A percentile compares a stretch with the other conserved stretches of the same genome.
These are phyloP conservation scores for Acrocephalus scirpaceus DNA, from an alignment of 2,797 vertebrate species.

Conservation along the genomic window DNA sequence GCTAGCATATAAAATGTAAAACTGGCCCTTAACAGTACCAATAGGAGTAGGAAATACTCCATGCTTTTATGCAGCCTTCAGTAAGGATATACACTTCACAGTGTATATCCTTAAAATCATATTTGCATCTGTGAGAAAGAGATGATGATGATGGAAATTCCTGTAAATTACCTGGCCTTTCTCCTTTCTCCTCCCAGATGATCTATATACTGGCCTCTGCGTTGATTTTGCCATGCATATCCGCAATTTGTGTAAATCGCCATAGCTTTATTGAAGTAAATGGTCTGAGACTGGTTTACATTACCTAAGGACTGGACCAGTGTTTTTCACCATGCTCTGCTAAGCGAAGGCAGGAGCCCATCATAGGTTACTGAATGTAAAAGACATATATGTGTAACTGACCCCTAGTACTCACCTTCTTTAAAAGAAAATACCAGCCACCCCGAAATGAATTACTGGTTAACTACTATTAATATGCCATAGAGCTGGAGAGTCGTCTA, in stretches of 20 bases:
- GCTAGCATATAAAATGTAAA: background rate
- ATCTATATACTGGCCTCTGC: background rate
- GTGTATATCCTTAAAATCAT: background rate
- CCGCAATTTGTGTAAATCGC: background rate
- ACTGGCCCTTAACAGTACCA: background rate
- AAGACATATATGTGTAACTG: constrained; percentile 18
- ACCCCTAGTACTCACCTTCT: constrained; percentile 30
- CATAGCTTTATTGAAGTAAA: constrained; percentile 38
- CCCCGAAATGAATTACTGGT: constrained; percentile 75
- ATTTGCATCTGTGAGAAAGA: background rate
- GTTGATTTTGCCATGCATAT: constrained; percentile 23
- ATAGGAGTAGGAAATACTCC: background rate
- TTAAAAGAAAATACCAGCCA: constrained; percentile 31
- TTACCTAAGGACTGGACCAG: background rate
- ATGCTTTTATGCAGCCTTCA: background rate
- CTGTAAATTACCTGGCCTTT: background rate
- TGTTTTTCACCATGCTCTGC: constrained; percentile 9
- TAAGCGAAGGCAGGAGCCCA: background rate
- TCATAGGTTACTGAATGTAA: background rate
- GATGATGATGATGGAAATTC: background rate
- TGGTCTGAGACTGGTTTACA: constrained; percentile 46
- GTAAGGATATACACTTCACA: background rate
- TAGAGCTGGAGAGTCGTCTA: constrained; percentile 57
- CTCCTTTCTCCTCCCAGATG: background rate
- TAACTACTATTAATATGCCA: constrained; percentile 76